phyloP scores from a whole-genome alignment of 1,140 invertebrate genomes.

The Octopus sinensis region DNA sequence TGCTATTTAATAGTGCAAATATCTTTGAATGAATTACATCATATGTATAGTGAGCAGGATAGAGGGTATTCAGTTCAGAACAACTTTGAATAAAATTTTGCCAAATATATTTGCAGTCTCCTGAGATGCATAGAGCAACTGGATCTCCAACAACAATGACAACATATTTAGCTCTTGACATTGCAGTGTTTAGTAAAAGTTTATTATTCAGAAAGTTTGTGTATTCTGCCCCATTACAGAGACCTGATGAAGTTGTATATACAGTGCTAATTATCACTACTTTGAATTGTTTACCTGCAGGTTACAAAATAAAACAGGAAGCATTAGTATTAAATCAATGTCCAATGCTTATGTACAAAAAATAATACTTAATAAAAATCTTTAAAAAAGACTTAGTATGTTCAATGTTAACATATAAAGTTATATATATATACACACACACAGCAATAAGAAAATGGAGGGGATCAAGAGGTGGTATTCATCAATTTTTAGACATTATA shows the following conservation, averaged over 20 bases:
- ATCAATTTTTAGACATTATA: too few relatives aligned
- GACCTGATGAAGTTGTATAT: slow-evolving; percentile 61
- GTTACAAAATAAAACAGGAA: slow-evolving; percentile 3
- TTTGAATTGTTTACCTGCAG: slow-evolving; percentile 74
- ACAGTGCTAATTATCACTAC: slow-evolving; percentile 82
- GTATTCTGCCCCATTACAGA: slow-evolving; percentile 61
- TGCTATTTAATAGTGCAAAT: too few relatives aligned
- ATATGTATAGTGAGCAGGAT: slow-evolving; percentile 21
- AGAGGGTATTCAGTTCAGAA: slow-evolving; percentile 46
- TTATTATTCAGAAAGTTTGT: slow-evolving; percentile 82
- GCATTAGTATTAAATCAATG: too few relatives aligned
- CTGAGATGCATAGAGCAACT: slow-evolving; percentile 62
- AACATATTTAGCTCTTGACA: slow-evolving; percentile 79
- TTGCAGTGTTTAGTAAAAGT: slow-evolving; percentile 79
- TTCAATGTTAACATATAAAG: too few relatives aligned
- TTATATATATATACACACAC: too few relatives aligned
- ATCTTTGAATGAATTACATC: too few relatives aligned
- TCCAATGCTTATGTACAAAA: too few relatives aligned
- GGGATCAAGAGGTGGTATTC: too few relatives aligned
- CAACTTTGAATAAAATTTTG: slow-evolving; percentile 48
- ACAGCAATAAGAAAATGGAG: too few relatives aligned
- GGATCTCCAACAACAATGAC: slow-evolving; percentile 85
- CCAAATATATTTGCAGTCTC: slow-evolving; percentile 48
- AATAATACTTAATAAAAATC: too few relatives aligned
- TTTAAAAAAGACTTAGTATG: too few relatives aligned